Evolutionary conservation across 2,113 vertebrate genomes (phyloP), one percentile per base, ranked within the genome.

Genomic region (Paracanthobrama guichenoti): DNA sequence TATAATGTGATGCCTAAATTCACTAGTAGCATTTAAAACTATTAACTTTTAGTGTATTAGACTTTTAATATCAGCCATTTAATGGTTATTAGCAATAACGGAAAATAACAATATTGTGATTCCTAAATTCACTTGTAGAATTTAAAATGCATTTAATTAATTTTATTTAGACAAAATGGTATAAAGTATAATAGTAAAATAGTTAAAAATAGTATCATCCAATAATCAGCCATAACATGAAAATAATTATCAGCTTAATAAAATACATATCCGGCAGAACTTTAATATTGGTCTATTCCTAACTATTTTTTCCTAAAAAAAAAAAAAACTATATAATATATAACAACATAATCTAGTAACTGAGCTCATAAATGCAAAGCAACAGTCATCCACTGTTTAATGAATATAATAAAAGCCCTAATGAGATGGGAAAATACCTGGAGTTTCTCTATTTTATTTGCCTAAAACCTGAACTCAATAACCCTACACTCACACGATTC

Each of bases 391-490:
- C 50, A 57, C 3, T 6, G 42, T 46, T 46, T 57, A 39, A 35
- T 2, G 7, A 5, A 39, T n/a, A 24, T 22, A 8, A 64, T 12
- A 48, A 9, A 80, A 50, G 59, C 10, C 44, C 28, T 20, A 66
- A 31, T 66, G 44, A n/a, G 20, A 42, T 78, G 31, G 18, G 55
- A 24, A 55, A 76, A 78, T 39, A 60, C 28, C 55, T n/a, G 31
- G 24, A 22, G 13, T 50, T 62, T 7, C 66, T 31, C n/a, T 50
- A 44, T 59, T 74, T 55, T 80, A 85, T 83, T 75, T 42, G 67
- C 24, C 39, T 7, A 79, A 79, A 85, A 77, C 75, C 82, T 87
- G 74, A 46, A 22, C 53, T 69, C 44, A 72, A 46, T 50, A 44
- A 86, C 83, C 71, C 69, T 76, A 79, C n/a, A 39, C 59, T 81